Base-by-base conservation (phyloP, 2,113 vertebrate genomes). In the Pristiophorus japonicus region DNA sequence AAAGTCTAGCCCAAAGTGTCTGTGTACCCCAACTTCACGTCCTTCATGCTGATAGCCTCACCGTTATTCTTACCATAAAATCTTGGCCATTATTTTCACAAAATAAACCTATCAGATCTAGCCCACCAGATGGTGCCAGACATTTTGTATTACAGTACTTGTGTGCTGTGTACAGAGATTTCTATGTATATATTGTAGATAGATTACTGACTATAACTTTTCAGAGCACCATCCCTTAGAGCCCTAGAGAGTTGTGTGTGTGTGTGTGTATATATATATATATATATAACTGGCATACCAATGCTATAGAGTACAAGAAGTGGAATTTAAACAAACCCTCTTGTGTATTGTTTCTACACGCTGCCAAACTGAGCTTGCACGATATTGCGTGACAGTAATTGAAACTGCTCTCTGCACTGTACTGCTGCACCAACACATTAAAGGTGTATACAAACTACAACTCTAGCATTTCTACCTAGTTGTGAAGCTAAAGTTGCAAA, bases 51-150 rank as follows among this genome's bases (percentile, higher is more conserved):
- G 88, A 91, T 62, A 91, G 55, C 27, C 34, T 91, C 30, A 91
- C 30, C 47, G 30, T 88, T 55, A 30, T 88, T 55, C 85, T 12
- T 51, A 88, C 24, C 4, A 7, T 14, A 30, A 51, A 55, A 88
- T 55, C 47, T 6, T 16, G 30, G 0, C 4, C 59, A 63, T 63
- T 38, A 63, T 92, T 92, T 65, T 38, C n/a, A 92, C 59, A 38
- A 7, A 92, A 38, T 7, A 7, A 92, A 65, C 20, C 34, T 38
- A 38, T 22, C 34, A 92, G 59, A 38, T 38, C 34, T 16, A 20
- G n/a, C 65, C 88, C 88, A 92, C 88, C 88, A 92, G 88, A 92
- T 92, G 88, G 88, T 92, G 88, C 88, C 59, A 63, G 88, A 63
- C 34, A 91, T 92, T 65, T 22, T 63, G 12, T 34, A 22, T 55